Conservation (phyloP, 2,888 invertebrate species). For the Dicyrtoma fusca region DNA sequence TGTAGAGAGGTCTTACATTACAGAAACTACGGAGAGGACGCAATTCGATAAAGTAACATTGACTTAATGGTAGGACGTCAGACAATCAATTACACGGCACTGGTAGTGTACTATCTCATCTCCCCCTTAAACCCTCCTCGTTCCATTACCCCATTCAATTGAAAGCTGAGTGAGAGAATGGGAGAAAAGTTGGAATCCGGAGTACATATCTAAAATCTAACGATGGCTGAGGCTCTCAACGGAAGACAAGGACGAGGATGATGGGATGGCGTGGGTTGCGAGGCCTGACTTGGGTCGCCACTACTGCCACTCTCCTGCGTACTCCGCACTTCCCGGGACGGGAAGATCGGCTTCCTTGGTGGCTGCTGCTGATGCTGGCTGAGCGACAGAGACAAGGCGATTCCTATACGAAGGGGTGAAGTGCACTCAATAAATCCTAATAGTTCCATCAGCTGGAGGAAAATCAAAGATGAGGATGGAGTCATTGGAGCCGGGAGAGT, state of each 20-base stretch:
- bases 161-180: slow-evolving; percentile 19
- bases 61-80: slow-evolving; percentile 47
- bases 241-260: neutral
- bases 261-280: neutral
- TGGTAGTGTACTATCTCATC: slow-evolving; percentile 42
- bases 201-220: slow-evolving; percentile 18
- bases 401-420: slow-evolving; percentile 35
- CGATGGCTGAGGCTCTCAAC: neutral
- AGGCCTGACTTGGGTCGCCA: neutral
- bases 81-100: slow-evolving; percentile 55
- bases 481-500: slow-evolving; percentile 20
- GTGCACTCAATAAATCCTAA: slow-evolving; percentile 54
- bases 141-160: slow-evolving; percentile 47
- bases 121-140: slow-evolving; percentile 37
- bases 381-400: slow-evolving; percentile 15
- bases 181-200: slow-evolving; percentile 9
- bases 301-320: neutral
- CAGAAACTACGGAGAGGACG: slow-evolving; percentile 3
- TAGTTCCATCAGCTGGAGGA: slow-evolving; percentile 48
- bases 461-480: slow-evolving; percentile 41
- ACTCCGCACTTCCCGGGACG: neutral
- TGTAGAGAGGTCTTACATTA: neutral
- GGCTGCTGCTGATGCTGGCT: slow-evolving; percentile 1
- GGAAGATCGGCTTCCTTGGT: neutral
- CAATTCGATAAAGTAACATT: slow-evolving; percentile 34